phyloP scores from a whole-genome alignment of 1,140 invertebrate species.

The Chymomyza costata region DNA sequence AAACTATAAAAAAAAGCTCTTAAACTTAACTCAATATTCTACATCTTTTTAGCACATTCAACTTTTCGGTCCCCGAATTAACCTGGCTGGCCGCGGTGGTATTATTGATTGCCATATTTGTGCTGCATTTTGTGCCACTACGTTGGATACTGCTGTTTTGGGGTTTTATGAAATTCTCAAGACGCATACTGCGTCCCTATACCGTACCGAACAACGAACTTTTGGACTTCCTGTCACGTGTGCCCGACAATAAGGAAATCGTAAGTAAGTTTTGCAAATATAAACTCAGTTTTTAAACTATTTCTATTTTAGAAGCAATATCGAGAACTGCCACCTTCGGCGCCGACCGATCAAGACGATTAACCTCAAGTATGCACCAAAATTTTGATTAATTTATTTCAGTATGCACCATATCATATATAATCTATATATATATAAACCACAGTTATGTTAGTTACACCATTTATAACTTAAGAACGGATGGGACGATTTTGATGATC shows the following conservation, averaged over 20 bases:
- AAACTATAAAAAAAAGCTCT: too few relatives aligned
- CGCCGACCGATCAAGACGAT: slow-evolving; percentile 66
- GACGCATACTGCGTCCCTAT: slow-evolving; percentile 94
- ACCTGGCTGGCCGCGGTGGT: slow-evolving; percentile 93
- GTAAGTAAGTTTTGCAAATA: slow-evolving; percentile 77
- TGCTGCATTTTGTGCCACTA: slow-evolving; percentile 94
- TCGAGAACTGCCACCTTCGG: slow-evolving; percentile 77
- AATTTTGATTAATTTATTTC: slow-evolving; percentile 49
- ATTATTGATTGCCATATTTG: slow-evolving; percentile 81
- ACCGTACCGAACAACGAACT: slow-evolving; percentile 98
- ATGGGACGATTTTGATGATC: too few relatives aligned
- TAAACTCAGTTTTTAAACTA: background rate
- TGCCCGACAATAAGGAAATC: slow-evolving; percentile 96
- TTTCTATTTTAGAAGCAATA: slow-evolving; percentile 76
- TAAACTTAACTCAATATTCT: slow-evolving; percentile 4
- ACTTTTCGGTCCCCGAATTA: slow-evolving; percentile 97
- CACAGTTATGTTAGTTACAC: too few relatives aligned
- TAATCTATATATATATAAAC: background rate
- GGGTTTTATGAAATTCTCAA: slow-evolving; percentile 98
- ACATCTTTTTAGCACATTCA: slow-evolving; percentile 87
- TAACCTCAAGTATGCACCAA: slow-evolving; percentile 40
- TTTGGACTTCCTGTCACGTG: slow-evolving; percentile 94
- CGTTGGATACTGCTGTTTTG: slow-evolving; percentile 95
- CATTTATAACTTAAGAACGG: too few relatives aligned
- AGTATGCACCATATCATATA: too few relatives aligned